Evolutionary conservation across 2,797 vertebrate species (phyloP).

Genomic region (Anniella stebbinsi): DNA sequence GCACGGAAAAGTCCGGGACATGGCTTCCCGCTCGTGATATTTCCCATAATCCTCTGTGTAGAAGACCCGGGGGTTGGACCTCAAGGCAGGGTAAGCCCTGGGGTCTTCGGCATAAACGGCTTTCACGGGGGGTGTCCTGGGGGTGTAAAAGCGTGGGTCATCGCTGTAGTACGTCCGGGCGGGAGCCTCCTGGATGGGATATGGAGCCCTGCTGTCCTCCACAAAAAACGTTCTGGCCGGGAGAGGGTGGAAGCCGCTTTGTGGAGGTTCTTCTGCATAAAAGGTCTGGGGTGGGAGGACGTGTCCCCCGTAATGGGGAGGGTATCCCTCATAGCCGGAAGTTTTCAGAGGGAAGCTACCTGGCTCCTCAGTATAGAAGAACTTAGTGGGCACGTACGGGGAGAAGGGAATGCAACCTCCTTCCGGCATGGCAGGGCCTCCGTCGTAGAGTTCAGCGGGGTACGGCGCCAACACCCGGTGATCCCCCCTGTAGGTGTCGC

Average conservation of each 20-base stretch:
- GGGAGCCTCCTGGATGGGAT: conserved; percentile 87
- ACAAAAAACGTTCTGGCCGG: conserved; percentile 83
- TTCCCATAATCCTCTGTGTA: conserved; percentile 85
- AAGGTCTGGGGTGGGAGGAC: conserved; percentile 83
- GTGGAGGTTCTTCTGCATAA: conserved; percentile 83
- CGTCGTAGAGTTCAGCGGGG: conserved; percentile 82
- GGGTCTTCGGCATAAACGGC: conserved; percentile 83
- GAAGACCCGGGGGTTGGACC: conserved; percentile 81
- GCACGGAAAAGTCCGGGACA: conserved; percentile 79
- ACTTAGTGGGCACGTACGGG: conserved; percentile 88
- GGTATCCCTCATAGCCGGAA: conserved; percentile 79
- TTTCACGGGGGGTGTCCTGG: conserved; percentile 79
- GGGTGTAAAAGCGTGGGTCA: conserved; percentile 79
- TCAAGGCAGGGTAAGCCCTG: conserved; percentile 79
- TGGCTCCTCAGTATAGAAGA: conserved; percentile 91
- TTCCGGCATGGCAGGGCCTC: conserved; percentile 77
- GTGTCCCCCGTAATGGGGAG: conserved; percentile 81
- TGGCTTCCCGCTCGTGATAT: conserved; percentile 76
- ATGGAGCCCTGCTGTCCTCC: conserved; percentile 83
- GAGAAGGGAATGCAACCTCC: conserved; percentile 86
- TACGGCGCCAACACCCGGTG: conserved; percentile 83
- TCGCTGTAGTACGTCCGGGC: conserved; percentile 86
- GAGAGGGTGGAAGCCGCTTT: conserved; percentile 73
- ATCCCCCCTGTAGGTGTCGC: conserved; percentile 90
- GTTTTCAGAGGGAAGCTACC: conserved; percentile 78